Percentiles rank a stretch among this genome's conserved stretches.
Evolutionary conservation across 1,140 invertebrate species (phyloP).

Genomic region (Sipha flava): DNA sequence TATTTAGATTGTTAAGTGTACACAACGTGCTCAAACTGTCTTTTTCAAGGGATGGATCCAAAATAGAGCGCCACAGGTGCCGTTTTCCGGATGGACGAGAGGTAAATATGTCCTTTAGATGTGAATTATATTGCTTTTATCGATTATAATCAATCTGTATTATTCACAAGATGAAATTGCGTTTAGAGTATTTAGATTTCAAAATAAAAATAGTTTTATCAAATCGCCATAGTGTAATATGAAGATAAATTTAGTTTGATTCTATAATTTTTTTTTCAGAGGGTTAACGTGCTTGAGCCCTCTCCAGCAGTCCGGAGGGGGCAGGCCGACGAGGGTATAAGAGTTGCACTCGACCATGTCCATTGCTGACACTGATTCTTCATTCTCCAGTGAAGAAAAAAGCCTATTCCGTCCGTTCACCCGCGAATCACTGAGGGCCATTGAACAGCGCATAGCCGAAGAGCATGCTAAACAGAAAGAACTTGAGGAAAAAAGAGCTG

Average conservation of each 20-base stretch:
- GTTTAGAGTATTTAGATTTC: neutral
- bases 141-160: neutral
- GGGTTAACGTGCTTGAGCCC: constrained; percentile 32
- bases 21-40: constrained; percentile 27
- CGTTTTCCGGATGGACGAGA: constrained; percentile 31
- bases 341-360: constrained; percentile 53
- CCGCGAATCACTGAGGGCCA: constrained; percentile 85
- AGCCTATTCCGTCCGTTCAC: constrained; percentile 96
- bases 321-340: constrained; percentile 28
- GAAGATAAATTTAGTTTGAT: neutral
- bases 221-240: too few species aligned
- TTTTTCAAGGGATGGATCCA: constrained; percentile 24
- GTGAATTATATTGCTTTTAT: neutral
- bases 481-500: constrained; percentile 89
- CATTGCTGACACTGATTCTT: constrained; percentile 70
- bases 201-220: neutral
- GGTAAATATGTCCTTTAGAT: neutral
- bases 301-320: constrained; percentile 32
- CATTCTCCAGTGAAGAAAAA: constrained; percentile 80
- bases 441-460: constrained; percentile 86
- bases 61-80: constrained; percentile 24
- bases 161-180: too few species aligned
- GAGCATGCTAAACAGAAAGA: constrained; percentile 92
- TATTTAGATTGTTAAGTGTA: neutral
- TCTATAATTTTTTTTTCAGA: neutral